These are phyloP conservation scores for Orientallactaga sibirica DNA, from an alignment of 2,797 vertebrate genomes.

Conservation along the genomic window DNA sequence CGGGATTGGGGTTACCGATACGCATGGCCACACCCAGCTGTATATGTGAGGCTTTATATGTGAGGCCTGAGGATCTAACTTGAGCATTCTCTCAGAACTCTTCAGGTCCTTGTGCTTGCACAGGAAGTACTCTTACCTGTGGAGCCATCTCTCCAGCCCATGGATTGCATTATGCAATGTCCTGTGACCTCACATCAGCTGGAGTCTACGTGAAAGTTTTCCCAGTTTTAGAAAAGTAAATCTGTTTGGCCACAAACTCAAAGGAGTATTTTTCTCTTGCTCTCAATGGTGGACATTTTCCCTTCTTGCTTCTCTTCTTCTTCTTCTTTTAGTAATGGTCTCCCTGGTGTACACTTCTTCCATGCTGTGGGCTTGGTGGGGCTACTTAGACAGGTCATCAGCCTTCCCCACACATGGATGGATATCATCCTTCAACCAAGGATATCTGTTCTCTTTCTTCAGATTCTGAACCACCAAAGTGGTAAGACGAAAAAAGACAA, in stretches of 20 bases:
- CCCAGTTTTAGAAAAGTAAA: not conserved
- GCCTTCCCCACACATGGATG: not conserved
- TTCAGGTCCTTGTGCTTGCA: too few relatives aligned
- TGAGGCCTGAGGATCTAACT: too few relatives aligned
- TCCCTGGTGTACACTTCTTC: not conserved
- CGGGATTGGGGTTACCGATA: too few relatives aligned
- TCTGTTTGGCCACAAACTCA: slow-evolving; percentile 19
- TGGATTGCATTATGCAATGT: not conserved
- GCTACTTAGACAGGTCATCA: not conserved
- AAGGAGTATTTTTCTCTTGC: not conserved
- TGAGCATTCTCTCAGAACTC: too few relatives aligned
- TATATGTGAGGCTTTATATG: too few relatives aligned
- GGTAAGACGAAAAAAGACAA: not conserved
- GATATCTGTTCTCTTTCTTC: not conserved
- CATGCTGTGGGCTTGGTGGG: too few relatives aligned
- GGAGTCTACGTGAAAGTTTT: slow-evolving; percentile 12
- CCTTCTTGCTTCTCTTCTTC: not conserved
- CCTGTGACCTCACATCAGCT: not conserved
- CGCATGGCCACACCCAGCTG: too few relatives aligned
- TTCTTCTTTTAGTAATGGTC: slow-evolving; percentile 30
- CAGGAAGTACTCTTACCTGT: too few relatives aligned
- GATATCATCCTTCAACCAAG: not conserved
- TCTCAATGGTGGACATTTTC: slow-evolving; percentile 15
- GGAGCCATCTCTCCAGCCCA: too few relatives aligned
- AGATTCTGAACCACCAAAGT: not conserved